Percentiles rank a stretch among this genome's conserved stretches.
phyloP scores from a whole-genome alignment of 2,113 vertebrate genomes.

The Lepisosteus osseus region DNA sequence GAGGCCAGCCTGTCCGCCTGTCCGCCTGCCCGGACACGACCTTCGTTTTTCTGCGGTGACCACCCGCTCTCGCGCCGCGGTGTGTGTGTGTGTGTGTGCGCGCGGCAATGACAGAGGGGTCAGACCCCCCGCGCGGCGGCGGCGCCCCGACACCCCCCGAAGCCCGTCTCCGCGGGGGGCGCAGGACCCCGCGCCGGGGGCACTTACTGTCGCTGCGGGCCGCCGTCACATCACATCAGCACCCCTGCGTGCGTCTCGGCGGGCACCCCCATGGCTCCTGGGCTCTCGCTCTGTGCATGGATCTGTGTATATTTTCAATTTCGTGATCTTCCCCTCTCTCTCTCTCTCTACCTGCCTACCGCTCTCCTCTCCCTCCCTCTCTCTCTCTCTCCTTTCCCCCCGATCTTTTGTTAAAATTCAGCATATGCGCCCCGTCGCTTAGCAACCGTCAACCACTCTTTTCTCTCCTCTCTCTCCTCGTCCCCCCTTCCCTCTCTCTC shows the following conservation, averaged over 20 bases:
- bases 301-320: conserved; percentile 71
- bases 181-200: no score
- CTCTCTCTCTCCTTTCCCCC: conserved; percentile 64
- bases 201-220: conserved; percentile 6
- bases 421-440: conserved; percentile 78
- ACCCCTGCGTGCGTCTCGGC: conserved; percentile 12
- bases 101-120: conserved; percentile 80
- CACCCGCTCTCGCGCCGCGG: background rate
- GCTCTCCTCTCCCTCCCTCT: conserved; percentile 34
- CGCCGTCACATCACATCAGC: conserved; percentile 11
- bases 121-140: conserved; percentile 65
- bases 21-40: no score
- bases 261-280: conserved; percentile 49
- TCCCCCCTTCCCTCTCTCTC: conserved; percentile 28
- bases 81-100: conserved; percentile 47
- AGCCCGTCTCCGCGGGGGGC: conserved; percentile 42
- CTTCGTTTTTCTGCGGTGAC: no score
- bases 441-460: conserved; percentile 76
- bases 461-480: conserved; percentile 40
- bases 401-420: conserved; percentile 82
- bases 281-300: conserved; percentile 66
- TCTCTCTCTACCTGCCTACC: conserved; percentile 36
- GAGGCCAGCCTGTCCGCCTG: no score
- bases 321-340: conserved; percentile 55
- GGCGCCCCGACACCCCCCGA: conserved; percentile 53